phyloP scores from a whole-genome alignment of 1,140 invertebrate genomes.

The Drosophila busckii region DNA sequence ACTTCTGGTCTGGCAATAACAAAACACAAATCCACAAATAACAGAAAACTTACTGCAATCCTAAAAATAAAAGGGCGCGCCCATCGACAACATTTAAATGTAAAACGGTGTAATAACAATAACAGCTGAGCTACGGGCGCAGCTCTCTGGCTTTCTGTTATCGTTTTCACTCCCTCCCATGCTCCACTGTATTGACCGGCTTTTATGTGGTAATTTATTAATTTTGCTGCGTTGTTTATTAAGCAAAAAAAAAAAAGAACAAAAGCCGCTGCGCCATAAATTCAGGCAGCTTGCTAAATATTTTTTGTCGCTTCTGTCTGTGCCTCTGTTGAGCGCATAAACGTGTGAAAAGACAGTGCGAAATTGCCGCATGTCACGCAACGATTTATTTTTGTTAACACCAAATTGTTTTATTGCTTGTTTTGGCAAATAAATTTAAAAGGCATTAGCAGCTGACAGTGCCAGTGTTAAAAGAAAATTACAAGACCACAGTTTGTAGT shows the following conservation, averaged over 20 bases:
- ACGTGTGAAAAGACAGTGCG: background rate
- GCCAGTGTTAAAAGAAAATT: no score
- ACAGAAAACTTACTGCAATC: slow-evolving; percentile 16
- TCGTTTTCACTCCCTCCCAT: background rate
- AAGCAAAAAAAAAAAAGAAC: no score
- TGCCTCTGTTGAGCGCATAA: background rate
- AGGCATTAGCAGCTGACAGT: background rate
- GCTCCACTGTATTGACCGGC: slow-evolving; percentile 10
- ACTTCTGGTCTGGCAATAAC: slow-evolving; percentile 27
- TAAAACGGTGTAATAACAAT: slow-evolving; percentile 12
- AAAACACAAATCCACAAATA: slow-evolving; percentile 3
- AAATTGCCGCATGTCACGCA: slow-evolving; percentile 35
- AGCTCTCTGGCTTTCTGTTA: slow-evolving; percentile 7
- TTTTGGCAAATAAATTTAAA: slow-evolving; percentile 34
- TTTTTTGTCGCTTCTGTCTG: slow-evolving; percentile 9
- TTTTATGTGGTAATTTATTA: slow-evolving; percentile 41
- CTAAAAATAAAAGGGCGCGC: slow-evolving; percentile 60
- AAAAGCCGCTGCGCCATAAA: slow-evolving; percentile 20
- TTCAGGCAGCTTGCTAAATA: slow-evolving; percentile 9
- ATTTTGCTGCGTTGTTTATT: slow-evolving; percentile 43
- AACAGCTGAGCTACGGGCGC: slow-evolving; percentile 43
- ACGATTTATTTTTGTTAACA: slow-evolving; percentile 50
- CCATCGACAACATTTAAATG: slow-evolving; percentile 43
- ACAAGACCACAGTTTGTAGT: no score
- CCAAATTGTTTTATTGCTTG: slow-evolving; percentile 29